Evolutionary conservation across 1,140 invertebrate genomes (phyloP).

Genomic region (Mycetomoellerius zeteki): DNA sequence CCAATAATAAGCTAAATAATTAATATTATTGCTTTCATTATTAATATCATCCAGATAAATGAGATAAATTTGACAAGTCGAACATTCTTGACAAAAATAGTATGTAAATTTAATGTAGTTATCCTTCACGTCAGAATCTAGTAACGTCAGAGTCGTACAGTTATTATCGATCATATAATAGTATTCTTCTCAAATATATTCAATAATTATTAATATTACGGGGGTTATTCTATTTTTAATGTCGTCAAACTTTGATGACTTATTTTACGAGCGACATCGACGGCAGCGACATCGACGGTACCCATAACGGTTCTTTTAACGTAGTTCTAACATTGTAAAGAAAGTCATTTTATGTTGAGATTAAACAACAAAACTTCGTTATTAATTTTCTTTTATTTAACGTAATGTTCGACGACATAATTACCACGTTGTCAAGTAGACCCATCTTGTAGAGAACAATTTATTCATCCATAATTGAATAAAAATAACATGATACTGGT

Average conservation of each 20-base stretch:
- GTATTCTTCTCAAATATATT: background rate
- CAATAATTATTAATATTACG: conserved; percentile 18
- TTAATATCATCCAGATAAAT: background rate
- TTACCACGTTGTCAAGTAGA: background rate
- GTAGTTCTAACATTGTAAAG: conserved; percentile 23
- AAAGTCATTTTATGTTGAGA: background rate
- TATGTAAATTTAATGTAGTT: background rate
- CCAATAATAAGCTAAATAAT: background rate
- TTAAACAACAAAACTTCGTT: conserved; percentile 28
- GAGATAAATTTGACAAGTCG: background rate
- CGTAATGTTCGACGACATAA: background rate
- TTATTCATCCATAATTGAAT: background rate
- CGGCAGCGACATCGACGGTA: too few relatives aligned
- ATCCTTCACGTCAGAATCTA: background rate
- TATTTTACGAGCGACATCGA: conserved; percentile 12
- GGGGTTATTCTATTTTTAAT: conserved; percentile 23
- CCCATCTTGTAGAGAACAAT: background rate
- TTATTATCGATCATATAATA: background rate
- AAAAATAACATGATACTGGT: background rate
- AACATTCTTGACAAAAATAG: background rate
- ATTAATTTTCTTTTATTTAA: conserved; percentile 36
- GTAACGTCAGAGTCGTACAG: background rate
- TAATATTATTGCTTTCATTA: background rate
- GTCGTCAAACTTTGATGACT: conserved; percentile 20
- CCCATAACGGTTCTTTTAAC: conserved; percentile 10